Conservation (phyloP, 35 echinoderm and acorn worm genomes). For the Chiridota heheva region DNA sequence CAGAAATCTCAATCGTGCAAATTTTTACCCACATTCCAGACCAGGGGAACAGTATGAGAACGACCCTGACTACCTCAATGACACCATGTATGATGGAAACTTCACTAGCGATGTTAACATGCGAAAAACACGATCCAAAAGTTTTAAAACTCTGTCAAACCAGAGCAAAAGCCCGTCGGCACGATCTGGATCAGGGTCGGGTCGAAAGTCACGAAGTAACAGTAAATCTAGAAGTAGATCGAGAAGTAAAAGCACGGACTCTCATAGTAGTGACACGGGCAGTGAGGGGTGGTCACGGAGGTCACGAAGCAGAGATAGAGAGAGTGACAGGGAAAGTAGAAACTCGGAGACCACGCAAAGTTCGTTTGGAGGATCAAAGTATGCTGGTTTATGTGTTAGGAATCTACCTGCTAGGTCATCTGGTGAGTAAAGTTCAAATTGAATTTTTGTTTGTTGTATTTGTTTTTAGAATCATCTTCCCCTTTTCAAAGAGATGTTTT, state of each 20-base stretch:
- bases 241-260: slow-evolving; percentile 84
- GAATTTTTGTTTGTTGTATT: too few species aligned
- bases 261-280: slow-evolving; percentile 86
- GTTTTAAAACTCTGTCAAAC: slow-evolving; percentile 39
- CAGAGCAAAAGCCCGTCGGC: slow-evolving; percentile 35
- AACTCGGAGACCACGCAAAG: slow-evolving; percentile 88
- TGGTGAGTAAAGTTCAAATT: slow-evolving; percentile 63
- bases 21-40: slow-evolving; percentile 87
- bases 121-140: slow-evolving; percentile 61
- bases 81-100: slow-evolving; percentile 40
- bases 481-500: too few species aligned
- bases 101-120: slow-evolving; percentile 32
- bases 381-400: slow-evolving; percentile 86
- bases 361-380: slow-evolving; percentile 67
- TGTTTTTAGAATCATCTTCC: too few species aligned
- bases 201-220: slow-evolving; percentile 72
- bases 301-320: slow-evolving; percentile 71
- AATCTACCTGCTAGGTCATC: slow-evolving; percentile 98
- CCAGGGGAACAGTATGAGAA: slow-evolving; percentile 49
- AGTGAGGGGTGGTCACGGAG: slow-evolving; percentile 82
- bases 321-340: slow-evolving; percentile 82
- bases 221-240: slow-evolving; percentile 75
- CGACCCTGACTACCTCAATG: slow-evolving; percentile 56
- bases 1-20: slow-evolving; percentile 70
- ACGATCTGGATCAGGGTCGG: slow-evolving; percentile 74